These are phyloP conservation scores for Dromiciops gliroides DNA, from an alignment of 2,113 vertebrate species.

Conservation along the genomic window DNA sequence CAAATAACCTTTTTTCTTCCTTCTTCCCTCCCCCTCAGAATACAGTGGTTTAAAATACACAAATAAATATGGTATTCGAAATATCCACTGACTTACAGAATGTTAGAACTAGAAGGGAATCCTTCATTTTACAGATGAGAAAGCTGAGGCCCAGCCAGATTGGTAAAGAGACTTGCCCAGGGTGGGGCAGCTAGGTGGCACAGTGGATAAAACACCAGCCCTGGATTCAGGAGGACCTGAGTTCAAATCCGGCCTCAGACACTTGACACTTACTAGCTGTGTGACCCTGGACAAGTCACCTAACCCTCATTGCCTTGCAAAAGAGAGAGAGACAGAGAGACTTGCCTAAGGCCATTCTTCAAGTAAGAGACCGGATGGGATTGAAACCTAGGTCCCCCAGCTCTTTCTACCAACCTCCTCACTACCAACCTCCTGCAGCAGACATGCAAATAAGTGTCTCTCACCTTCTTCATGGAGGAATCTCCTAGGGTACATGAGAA, in stretches of 20 bases:
- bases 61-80: conserved; percentile 33
- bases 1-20: background rate
- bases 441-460: background rate
- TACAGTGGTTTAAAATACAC: conserved; percentile 23
- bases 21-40: background rate
- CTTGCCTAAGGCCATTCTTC: background rate
- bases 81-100: background rate
- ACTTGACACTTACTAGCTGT: too few relatives aligned
- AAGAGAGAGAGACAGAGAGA: too few relatives aligned
- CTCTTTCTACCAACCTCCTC: background rate
- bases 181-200: too few relatives aligned
- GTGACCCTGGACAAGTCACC: too few relatives aligned
- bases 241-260: too few relatives aligned
- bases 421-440: background rate
- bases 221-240: too few relatives aligned
- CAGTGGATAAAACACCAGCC: too few relatives aligned
- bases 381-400: background rate
- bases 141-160: background rate
- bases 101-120: background rate
- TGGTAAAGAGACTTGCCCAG: background rate
- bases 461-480: background rate
- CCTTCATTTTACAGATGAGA: background rate
- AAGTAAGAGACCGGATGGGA: background rate
- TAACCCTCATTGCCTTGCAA: too few relatives aligned
- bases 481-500: background rate